phyloP scores from a whole-genome alignment of 2,797 vertebrate genomes.

The Anas georgica region DNA sequence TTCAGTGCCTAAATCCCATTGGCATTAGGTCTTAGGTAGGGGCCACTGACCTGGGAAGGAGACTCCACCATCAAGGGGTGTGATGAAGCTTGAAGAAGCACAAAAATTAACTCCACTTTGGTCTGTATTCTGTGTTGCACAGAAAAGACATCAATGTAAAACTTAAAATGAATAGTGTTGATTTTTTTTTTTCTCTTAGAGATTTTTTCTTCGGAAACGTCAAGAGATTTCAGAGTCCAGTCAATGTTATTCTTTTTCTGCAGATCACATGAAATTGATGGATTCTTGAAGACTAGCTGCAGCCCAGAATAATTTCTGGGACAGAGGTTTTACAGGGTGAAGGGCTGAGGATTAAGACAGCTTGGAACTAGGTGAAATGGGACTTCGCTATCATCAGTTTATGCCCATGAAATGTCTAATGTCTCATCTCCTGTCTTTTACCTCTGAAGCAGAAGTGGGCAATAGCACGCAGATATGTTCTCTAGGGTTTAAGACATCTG shows the following conservation, averaged over 20 bases:
- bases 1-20: not conserved
- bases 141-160: not conserved
- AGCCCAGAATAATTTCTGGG: not conserved
- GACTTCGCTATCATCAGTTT: not conserved
- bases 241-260: not conserved
- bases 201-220: not conserved
- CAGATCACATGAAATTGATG: not conserved
- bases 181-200: not conserved
- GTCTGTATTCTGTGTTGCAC: not conserved
- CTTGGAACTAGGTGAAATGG: not conserved
- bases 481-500: not conserved
- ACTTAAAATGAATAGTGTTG: not conserved
- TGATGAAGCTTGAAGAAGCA: not conserved
- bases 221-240: not conserved
- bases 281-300: not conserved
- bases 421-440: not conserved
- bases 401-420: not conserved
- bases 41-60: not conserved
- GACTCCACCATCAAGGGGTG: rapidly evolving
- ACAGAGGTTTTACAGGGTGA: not conserved
- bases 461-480: not conserved
- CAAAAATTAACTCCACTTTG: not conserved
- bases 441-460: not conserved
- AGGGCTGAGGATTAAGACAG: not conserved
- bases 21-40: not conserved